These are phyloP conservation scores for Rhyacophila evoluta DNA, from an alignment of 2,888 invertebrate genomes.

Conservation along the genomic window DNA sequence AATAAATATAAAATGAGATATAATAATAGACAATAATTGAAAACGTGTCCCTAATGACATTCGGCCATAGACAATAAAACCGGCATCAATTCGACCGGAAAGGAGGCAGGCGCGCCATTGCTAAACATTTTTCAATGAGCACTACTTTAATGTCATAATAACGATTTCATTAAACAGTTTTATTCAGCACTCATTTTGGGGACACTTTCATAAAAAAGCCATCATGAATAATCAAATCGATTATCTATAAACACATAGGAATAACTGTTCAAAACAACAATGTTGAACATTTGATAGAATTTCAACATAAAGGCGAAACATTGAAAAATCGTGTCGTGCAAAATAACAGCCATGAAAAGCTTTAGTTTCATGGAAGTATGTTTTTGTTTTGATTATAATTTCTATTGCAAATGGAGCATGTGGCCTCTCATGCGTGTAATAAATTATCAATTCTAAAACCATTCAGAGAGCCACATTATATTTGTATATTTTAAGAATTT, in stretches of 20 bases:
- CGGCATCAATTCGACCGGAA: background rate
- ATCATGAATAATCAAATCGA: background rate
- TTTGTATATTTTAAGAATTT: too few species aligned
- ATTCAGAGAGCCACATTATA: too few species aligned
- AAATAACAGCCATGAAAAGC: too few species aligned
- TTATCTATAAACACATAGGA: background rate
- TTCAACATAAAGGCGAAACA: background rate
- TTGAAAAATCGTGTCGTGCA: too few species aligned
- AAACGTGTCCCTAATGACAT: conserved; percentile 7
- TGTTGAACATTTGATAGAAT: background rate
- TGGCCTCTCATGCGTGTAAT: too few species aligned
- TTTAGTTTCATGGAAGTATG: too few species aligned
- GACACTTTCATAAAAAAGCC: background rate
- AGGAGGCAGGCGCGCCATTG: background rate
- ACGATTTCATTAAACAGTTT: background rate
- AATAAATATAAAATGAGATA: background rate
- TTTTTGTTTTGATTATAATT: too few species aligned
- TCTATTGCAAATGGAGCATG: too few species aligned
- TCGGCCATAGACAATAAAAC: background rate
- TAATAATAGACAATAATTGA: background rate
- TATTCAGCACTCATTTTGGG: background rate
- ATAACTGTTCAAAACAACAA: background rate
- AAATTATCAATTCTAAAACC: too few species aligned
- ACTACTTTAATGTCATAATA: background rate
- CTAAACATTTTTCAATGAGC: background rate